Percentiles rank a stretch among this genome's conserved stretches.
phyloP scores from a whole-genome alignment of 2,113 vertebrate genomes.

The Bos javanicus region DNA sequence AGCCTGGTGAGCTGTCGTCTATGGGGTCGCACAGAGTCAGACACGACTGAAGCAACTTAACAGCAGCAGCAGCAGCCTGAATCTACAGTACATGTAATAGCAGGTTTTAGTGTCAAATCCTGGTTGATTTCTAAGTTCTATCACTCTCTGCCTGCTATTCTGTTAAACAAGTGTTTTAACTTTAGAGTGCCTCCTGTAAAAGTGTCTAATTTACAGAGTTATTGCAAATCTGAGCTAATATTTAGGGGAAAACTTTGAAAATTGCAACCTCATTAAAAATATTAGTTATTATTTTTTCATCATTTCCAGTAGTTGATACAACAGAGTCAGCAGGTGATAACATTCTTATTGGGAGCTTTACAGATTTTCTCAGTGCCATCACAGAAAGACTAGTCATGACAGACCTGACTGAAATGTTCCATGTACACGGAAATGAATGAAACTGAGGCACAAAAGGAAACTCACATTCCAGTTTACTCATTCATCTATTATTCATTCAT shows the following conservation, averaged over 20 bases:
- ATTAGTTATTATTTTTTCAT: neutral
- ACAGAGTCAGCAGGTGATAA: neutral
- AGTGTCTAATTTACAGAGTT: neutral
- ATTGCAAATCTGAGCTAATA: neutral
- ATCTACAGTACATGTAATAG: neutral
- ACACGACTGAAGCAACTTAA: too few relatives aligned
- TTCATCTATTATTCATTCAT: neutral
- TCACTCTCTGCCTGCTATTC: neutral
- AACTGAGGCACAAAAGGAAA: neutral
- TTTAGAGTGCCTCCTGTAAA: neutral
- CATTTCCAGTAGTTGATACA: neutral
- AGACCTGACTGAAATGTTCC: neutral
- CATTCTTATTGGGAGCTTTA: neutral
- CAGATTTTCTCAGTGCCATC: neutral
- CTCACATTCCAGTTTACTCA: neutral
- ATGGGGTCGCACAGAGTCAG: too few relatives aligned
- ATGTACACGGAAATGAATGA: neutral
- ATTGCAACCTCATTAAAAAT: neutral
- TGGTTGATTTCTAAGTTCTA: neutral
- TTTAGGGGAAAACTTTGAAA: neutral
- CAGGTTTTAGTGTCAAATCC: neutral
- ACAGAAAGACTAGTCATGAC: neutral
- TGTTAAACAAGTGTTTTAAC: neutral
- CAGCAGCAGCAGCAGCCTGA: neutral
- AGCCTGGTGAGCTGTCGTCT: too few relatives aligned